Evolutionary conservation across 1,140 invertebrate genomes (phyloP), one percentile per base, ranked within the genome.

Genomic region (Odontomachus brunneus): DNA sequence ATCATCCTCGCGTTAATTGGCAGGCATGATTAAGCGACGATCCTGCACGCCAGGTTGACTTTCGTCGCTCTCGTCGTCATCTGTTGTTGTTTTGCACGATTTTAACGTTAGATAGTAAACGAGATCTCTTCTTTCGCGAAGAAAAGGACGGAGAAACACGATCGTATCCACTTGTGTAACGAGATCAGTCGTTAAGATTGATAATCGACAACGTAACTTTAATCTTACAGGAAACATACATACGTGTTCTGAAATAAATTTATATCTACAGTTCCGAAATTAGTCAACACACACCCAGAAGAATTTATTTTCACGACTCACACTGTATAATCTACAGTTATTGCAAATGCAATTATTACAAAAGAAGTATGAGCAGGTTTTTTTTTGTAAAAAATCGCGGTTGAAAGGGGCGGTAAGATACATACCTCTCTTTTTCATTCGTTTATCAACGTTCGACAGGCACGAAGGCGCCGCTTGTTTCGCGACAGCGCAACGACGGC

Each of bases 1-100:
- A 88, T 89, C 87, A 88, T 89, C 65, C 71, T 80, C 65, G 62
- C 66, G 87, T 89, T 89, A 89, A 89, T 89, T 88, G 87, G 78
- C 87, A 80, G 86, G 86, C 87, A 88, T 85, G 87, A 88, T 88
- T 88, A 88, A 88, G 83, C 76, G 66, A 72, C 49, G 76, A 59
- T 72, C 76, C 63, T 44, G 59, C 65, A 38, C 72, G 82, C 60
- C 82, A 76, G 53, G 66, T 62, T 55, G 60, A 76, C 82, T 85
- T 81, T 66, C 84, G 49, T 84, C 65, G 19, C 73, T 73, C 48
- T 38, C 24, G 48, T 26, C 12, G 33, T 44, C 38, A 29, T 49
- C 63, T 9, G 49, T 55, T 57, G 51, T 57, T 80, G 71, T 65
- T 33, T 33, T 5, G 57, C 63, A 65, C 75, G 26, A 80, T 57